Evolutionary conservation across 2,113 vertebrate genomes (phyloP).

Genomic region (Elachura formosa): DNA sequence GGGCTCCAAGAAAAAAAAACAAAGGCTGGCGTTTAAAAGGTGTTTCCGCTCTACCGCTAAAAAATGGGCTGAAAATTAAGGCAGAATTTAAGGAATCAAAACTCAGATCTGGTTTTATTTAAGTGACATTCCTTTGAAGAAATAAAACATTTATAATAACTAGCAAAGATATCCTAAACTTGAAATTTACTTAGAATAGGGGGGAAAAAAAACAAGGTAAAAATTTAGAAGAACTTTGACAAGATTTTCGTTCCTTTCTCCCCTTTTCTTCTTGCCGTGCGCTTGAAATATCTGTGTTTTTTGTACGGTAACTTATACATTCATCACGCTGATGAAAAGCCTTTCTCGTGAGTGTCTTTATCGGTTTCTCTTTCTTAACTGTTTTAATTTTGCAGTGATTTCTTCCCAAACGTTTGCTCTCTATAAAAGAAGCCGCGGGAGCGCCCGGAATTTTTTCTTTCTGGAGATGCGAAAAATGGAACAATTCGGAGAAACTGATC

Average conservation of each 20-base stretch:
- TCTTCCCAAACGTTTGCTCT: neutral
- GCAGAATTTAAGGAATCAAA: neutral
- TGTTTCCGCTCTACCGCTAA: neutral
- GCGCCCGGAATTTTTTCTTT: neutral
- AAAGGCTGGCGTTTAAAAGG: neutral
- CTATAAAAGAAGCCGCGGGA: neutral
- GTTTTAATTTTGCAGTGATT: neutral
- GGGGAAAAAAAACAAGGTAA: neutral
- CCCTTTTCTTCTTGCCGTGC: neutral
- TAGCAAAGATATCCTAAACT: neutral
- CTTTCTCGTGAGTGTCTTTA: fast-evolving
- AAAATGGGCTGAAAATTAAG: neutral
- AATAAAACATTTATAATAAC: neutral
- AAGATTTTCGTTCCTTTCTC: neutral
- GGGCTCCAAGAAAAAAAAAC: neutral
- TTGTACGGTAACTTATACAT: neutral
- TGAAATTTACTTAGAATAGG: neutral
- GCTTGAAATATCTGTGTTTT: neutral
- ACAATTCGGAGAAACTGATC: neutral
- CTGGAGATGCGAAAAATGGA: neutral
- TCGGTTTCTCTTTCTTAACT: fast-evolving
- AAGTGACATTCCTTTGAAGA: neutral
- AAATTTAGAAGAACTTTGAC: neutral
- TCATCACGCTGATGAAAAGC: neutral
- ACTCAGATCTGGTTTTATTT: neutral